Conservation (phyloP, 2,888 invertebrate species). For the Mesorhabditis sp. region DNA sequence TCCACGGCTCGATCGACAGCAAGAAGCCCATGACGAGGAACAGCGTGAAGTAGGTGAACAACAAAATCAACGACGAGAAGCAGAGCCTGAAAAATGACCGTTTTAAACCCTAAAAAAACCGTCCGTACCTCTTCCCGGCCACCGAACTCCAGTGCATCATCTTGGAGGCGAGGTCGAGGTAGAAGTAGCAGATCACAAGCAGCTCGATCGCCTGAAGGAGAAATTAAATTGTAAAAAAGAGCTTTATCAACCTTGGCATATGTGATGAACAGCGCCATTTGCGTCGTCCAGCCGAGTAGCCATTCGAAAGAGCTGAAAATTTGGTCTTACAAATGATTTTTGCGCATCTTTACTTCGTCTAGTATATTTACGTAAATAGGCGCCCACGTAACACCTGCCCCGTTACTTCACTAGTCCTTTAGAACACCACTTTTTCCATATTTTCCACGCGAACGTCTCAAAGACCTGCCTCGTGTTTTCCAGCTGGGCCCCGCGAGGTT, state of each 20-base stretch:
- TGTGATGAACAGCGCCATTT: constrained; percentile 30
- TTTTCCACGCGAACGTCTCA: too few relatives aligned
- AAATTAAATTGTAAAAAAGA: not conserved
- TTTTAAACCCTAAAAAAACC: not conserved
- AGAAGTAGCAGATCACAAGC: constrained; percentile 43
- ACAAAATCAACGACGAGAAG: constrained; percentile 33
- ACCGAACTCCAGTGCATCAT: constrained; percentile 44
- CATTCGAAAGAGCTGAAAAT: constrained; percentile 41
- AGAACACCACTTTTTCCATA: too few relatives aligned
- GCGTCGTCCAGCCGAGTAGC: constrained; percentile 43
- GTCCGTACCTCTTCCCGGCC: constrained; percentile 31
- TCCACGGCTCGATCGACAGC: constrained; percentile 34
- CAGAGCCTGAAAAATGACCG: constrained; percentile 24
- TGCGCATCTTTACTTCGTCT: too few relatives aligned
- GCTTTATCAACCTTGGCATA: constrained; percentile 24
- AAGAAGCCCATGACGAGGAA: constrained; percentile 40
- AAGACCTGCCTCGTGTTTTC: too few relatives aligned
- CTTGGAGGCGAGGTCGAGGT: constrained; percentile 39
- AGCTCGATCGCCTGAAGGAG: constrained; percentile 25
- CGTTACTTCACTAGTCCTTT: too few relatives aligned
- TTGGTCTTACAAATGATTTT: too few relatives aligned
- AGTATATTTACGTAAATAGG: too few relatives aligned
- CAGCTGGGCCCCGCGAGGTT: too few relatives aligned
- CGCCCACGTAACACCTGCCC: too few relatives aligned
- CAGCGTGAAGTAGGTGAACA: constrained; percentile 41